Base-by-base conservation (phyloP, 1,140 invertebrate species). In the Muscidifurax raptorellus region DNA sequence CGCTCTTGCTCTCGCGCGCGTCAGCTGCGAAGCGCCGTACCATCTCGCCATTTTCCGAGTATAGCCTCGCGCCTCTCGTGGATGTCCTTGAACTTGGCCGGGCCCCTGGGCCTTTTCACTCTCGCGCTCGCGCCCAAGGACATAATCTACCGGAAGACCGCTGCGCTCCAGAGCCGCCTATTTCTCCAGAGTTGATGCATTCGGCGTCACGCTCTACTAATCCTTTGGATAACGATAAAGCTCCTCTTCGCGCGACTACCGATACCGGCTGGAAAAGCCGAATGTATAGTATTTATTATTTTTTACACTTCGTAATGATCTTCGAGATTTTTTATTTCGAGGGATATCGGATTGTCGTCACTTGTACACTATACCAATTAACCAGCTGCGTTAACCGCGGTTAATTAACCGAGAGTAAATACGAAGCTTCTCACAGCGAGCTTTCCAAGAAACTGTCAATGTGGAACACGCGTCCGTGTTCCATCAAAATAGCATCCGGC, bases 31-130 rank as follows among this genome's bases (percentile, higher is more conserved):
- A 59, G 18, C n/a, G 25, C 52, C 87, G 28, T 93, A 93, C 92
- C 92, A 89, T 92, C 89, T 86, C 88, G 87, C 92, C 92, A 93
- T 87, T 92, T 93, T 81, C 86, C 90, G 52, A 93, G 89, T 82
- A 93, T 90, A 40, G 87, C 88, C 15, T 90, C 89, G 25, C 89
- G 89, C 86, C 85, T 90, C 72, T 93, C 89, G n/a, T 87, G 82
- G 84, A 91, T 83, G 36, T 90, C 90, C 86, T 91, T 92, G 81
- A 90, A 84, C 80, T 85, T 90, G 22, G 90, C 89, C 74, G 91
- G 90, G 88, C 90, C 89, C 87, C 75, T 90, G 74, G 90, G 91
- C 89, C 90, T 90, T 86, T 88, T 90, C 52, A 88, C 78, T 40
- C 88, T 85, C 79, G 83, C 87, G 78, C 86, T 87, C 82, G 86